These are phyloP conservation scores for Oreotrochilus melanogaster DNA, from an alignment of 2,113 vertebrate species.

Conservation along the genomic window DNA sequence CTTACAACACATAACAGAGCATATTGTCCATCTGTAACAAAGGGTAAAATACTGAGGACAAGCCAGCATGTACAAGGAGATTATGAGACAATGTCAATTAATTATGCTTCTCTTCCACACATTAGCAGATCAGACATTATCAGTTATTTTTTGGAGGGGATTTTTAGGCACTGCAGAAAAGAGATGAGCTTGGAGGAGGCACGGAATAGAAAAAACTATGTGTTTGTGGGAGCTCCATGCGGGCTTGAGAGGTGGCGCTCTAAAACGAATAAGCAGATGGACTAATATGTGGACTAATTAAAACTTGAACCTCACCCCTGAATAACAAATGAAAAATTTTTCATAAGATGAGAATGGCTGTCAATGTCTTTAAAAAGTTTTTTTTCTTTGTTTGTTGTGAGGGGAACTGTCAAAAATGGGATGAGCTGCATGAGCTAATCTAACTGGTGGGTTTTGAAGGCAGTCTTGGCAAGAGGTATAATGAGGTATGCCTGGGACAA, in stretches of 20 bases:
- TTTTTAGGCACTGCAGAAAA: neutral
- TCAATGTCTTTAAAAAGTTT: neutral
- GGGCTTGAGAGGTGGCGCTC: neutral
- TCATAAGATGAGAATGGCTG: neutral
- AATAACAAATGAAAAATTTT: neutral
- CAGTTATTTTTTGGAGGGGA: neutral
- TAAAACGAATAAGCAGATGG: neutral
- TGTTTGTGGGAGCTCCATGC: neutral
- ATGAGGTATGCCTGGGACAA: neutral
- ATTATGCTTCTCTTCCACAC: neutral
- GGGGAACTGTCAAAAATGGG: neutral
- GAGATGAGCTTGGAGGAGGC: neutral
- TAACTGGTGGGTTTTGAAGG: neutral
- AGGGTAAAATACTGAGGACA: neutral
- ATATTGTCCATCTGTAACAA: neutral
- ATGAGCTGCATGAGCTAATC: neutral
- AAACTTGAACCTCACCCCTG: neutral
- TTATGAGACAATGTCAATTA: neutral
- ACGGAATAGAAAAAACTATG: neutral
- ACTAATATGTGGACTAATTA: neutral
- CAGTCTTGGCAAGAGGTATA: neutral
- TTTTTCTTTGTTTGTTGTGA: neutral
- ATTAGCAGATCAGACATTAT: neutral
- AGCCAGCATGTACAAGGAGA: neutral
- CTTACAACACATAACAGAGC: neutral